These are phyloP conservation scores for Amphipyra berbera DNA, from an alignment of 2,888 invertebrate species.

Conservation along the genomic window DNA sequence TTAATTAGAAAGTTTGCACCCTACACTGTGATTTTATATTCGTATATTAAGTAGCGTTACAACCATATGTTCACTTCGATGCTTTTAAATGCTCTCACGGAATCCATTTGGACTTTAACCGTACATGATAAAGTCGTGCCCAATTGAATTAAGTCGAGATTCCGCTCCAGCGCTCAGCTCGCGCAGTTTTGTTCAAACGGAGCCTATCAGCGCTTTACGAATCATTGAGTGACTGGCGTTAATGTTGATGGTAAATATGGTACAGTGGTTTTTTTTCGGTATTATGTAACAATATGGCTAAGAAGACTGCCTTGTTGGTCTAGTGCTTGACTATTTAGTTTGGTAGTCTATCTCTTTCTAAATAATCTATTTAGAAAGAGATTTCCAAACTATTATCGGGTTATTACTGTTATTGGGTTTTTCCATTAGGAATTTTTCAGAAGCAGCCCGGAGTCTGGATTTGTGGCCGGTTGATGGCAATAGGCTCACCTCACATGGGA, in stretches of 20 bases:
- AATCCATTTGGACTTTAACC: slow-evolving; percentile 54
- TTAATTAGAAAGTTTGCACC: neutral
- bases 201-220: slow-evolving; percentile 41
- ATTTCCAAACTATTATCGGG: too few species aligned
- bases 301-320: too few species aligned
- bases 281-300: too few species aligned
- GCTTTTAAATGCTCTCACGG: slow-evolving; percentile 52
- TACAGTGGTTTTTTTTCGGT: too few species aligned
- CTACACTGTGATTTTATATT: neutral
- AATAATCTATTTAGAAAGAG: too few species aligned
- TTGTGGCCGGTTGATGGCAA: too few species aligned
- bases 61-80: slow-evolving; percentile 49
- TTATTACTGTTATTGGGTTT: too few species aligned
- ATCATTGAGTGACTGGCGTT: slow-evolving; percentile 28
- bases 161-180: slow-evolving; percentile 40
- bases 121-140: slow-evolving; percentile 58
- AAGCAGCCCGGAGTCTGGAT: too few species aligned
- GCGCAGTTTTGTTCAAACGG: slow-evolving; percentile 31
- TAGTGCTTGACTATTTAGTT: too few species aligned
- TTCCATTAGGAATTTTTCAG: too few species aligned
- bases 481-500: too few species aligned
- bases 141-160: slow-evolving; percentile 58
- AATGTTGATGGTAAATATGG: slow-evolving; percentile 33
- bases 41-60: slow-evolving; percentile 45
- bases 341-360: too few species aligned